Conservation (phyloP, 2,888 invertebrate genomes). For the Caenorhabditis macrosperma region DNA sequence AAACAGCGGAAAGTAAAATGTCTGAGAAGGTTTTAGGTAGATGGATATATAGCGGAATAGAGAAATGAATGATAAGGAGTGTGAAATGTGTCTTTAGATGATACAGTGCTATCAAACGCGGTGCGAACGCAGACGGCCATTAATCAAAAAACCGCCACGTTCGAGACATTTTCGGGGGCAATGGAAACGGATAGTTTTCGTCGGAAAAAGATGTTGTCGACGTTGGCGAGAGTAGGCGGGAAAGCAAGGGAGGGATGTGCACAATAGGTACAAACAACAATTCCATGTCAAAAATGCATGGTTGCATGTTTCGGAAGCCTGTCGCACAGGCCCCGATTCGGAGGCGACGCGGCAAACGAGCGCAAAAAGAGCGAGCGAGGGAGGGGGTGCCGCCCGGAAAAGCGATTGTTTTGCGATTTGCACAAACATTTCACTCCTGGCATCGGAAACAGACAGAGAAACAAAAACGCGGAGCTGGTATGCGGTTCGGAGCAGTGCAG, state of each 20-base stretch:
- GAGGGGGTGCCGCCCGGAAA: slow-evolving; percentile 41
- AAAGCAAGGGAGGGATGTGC: slow-evolving; percentile 27
- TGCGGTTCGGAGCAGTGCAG: no score
- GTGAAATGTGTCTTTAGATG: background rate
- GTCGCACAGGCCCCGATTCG: slow-evolving; percentile 47
- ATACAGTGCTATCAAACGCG: background rate
- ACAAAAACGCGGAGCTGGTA: no score
- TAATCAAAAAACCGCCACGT: slow-evolving; percentile 33
- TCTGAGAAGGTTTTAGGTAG: no score
- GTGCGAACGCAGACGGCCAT: slow-evolving; percentile 7
- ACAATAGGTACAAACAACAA: slow-evolving; percentile 53
- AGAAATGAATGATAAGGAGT: background rate
- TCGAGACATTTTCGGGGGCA: background rate
- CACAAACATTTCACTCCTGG: slow-evolving; percentile 43
- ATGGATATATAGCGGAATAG: no score
- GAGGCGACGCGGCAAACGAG: slow-evolving; percentile 43
- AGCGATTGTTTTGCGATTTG: slow-evolving; percentile 56
- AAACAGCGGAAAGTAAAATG: background rate
- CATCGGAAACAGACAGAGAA: background rate
- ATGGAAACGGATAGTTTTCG: slow-evolving; percentile 35
- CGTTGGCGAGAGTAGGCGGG: slow-evolving; percentile 32
- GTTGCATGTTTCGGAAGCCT: slow-evolving; percentile 54
- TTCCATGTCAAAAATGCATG: slow-evolving; percentile 53
- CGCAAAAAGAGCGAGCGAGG: slow-evolving; percentile 38
- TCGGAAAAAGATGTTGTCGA: slow-evolving; percentile 15